These are phyloP conservation scores for Acrocyrtus sp. DNA, from an alignment of 2,888 invertebrate genomes.

Conservation along the genomic window DNA sequence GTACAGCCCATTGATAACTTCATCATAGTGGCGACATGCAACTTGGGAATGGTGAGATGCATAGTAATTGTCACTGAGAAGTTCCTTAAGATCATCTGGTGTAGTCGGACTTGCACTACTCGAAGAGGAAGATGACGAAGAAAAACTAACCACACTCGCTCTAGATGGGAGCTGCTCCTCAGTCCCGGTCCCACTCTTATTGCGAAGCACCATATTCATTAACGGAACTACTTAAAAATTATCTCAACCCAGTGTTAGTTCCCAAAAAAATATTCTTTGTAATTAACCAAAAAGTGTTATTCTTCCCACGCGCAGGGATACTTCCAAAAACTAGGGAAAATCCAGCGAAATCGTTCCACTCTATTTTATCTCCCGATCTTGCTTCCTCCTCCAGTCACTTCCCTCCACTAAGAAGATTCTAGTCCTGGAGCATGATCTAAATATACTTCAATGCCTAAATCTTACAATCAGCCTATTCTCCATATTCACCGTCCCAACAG, in stretches of 20 bases:
- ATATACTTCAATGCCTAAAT: too few relatives aligned
- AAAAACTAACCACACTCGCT: slow-evolving; percentile 12
- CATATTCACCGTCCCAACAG: too few relatives aligned
- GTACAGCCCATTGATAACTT: slow-evolving; percentile 41
- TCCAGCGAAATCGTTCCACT: too few relatives aligned
- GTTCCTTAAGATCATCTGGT: slow-evolving; percentile 40
- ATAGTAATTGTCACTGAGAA: slow-evolving; percentile 34
- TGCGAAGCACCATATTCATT: slow-evolving; percentile 19
- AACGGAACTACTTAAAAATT: not conserved
- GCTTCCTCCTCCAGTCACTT: not conserved
- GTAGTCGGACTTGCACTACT: slow-evolving; percentile 22
- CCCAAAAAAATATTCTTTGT: too few relatives aligned
- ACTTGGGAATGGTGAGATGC: slow-evolving; percentile 18
- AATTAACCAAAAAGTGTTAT: too few relatives aligned
- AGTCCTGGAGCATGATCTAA: slow-evolving; percentile 14
- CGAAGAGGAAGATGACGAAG: slow-evolving; percentile 10
- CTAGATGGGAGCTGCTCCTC: slow-evolving; percentile 9
- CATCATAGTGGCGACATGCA: slow-evolving; percentile 46
- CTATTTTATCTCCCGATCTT: not conserved
- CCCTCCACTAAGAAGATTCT: slow-evolving; percentile 2
- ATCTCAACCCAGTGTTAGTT: not conserved
- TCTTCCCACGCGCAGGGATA: too few relatives aligned
- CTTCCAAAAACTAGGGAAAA: too few relatives aligned
- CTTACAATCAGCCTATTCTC: too few relatives aligned
- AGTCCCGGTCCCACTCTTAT: slow-evolving; percentile 17